Evolutionary conservation across 2,888 invertebrate genomes (phyloP).

Genomic region (Periphyllus acericola): DNA sequence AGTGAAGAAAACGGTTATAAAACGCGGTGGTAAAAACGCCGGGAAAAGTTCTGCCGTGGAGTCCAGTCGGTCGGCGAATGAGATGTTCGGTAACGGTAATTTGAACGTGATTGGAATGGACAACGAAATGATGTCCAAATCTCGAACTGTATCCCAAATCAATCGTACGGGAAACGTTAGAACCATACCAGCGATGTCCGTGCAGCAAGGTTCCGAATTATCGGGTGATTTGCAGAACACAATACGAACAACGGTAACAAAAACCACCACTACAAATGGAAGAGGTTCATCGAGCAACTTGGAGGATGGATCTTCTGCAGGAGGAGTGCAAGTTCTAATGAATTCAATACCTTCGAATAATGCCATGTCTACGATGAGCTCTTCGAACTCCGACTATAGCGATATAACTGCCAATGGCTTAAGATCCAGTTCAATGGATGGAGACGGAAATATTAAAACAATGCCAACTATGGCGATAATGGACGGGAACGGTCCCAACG

Average conservation of each 20-base stretch:
- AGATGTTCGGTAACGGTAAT: not conserved
- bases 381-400: not conserved
- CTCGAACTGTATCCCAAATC: not conserved
- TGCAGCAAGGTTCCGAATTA: not conserved
- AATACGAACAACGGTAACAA: conserved; percentile 2
- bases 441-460: not conserved
- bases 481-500: not conserved
- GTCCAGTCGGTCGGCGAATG: not conserved
- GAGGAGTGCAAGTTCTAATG: not conserved
- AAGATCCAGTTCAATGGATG: not conserved
- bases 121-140: not conserved
- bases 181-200: not conserved
- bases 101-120: not conserved
- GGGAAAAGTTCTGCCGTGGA: not conserved
- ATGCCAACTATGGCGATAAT: not conserved
- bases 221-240: not conserved
- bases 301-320: too few species aligned
- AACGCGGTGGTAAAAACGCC: not conserved
- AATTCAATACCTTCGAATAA: not conserved
- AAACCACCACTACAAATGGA: not conserved
- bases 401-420: not conserved
- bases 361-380: not conserved
- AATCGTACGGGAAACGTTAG: not conserved
- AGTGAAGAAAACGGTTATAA: conserved; percentile 1
- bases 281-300: not conserved